A percentile compares a stretch with the other conserved stretches of the same genome.
These are phyloP conservation scores for Ceratothoa steindachneri DNA, from an alignment of 2,888 invertebrate genomes.

Conservation along the genomic window DNA sequence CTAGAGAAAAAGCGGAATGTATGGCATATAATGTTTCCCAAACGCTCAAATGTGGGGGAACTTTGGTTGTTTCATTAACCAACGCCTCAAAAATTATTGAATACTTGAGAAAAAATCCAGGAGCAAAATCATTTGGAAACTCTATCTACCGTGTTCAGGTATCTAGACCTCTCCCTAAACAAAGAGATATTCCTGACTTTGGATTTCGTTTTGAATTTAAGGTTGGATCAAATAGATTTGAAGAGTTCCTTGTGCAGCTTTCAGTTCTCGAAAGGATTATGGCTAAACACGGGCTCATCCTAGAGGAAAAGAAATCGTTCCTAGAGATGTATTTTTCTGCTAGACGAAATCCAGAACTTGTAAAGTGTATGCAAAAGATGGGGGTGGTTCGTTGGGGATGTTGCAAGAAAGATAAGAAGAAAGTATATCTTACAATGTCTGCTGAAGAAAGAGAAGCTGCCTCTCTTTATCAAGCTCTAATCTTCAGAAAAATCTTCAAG, in stretches of 20 bases:
- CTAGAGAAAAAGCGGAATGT: background rate
- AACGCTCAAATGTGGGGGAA: background rate
- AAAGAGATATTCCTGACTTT: background rate
- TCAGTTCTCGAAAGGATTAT: background rate
- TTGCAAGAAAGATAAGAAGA: slow-evolving; percentile 4
- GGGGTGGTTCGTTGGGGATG: background rate
- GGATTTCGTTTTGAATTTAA: background rate
- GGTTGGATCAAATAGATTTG: background rate
- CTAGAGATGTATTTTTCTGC: background rate
- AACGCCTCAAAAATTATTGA: slow-evolving; percentile 1
- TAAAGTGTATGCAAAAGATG: slow-evolving; percentile 1
- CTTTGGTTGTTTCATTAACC: background rate
- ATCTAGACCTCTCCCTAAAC: background rate
- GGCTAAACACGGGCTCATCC: slow-evolving; percentile 2
- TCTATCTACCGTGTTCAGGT: background rate
- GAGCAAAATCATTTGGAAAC: background rate
- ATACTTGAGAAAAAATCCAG: background rate
- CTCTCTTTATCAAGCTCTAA: background rate
- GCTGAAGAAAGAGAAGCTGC: slow-evolving; percentile 6
- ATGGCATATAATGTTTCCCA: background rate
- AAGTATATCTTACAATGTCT: background rate
- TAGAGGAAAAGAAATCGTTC: background rate
- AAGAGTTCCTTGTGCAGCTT: background rate
- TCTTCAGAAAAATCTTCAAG: slow-evolving; percentile 3
- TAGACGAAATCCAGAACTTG: background rate